Evolutionary conservation across 35 echinoderm and acorn worm genomes (phyloP).

Genomic region (Acanthaster planci): DNA sequence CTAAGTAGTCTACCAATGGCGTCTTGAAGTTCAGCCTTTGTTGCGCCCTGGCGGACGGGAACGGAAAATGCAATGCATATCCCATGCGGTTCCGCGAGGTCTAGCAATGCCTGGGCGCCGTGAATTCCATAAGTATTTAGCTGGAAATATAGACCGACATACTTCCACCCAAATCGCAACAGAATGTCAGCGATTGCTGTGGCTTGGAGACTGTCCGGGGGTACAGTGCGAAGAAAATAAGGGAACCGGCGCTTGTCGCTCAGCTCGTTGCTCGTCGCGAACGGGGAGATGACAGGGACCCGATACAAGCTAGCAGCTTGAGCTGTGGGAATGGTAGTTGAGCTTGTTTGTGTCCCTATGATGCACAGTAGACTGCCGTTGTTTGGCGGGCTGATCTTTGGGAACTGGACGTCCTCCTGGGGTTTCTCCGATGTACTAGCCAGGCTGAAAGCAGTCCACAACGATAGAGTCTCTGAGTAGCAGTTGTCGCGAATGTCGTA

Average conservation of each 20-base stretch:
- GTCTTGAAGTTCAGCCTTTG: conserved; percentile 1
- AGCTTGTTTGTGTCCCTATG: conserved; percentile 9
- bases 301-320: not conserved
- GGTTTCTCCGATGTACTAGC: not conserved
- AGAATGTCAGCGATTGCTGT: conserved; percentile 43
- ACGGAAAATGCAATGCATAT: conserved; percentile 42
- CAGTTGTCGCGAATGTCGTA: conserved; percentile 35
- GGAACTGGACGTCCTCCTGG: not conserved
- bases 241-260: conserved; percentile 22
- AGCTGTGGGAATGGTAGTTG: not conserved
- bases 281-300: conserved; percentile 28
- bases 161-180: conserved; percentile 36
- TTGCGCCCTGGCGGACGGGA: not conserved
- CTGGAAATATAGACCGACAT: conserved; percentile 28
- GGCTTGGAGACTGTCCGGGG: conserved; percentile 36
- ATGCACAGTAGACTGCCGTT: not conserved
- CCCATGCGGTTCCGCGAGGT: conserved; percentile 6
- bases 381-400: not conserved
- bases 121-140: conserved; percentile 45
- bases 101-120: conserved; percentile 11
- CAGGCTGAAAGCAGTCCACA: not conserved
- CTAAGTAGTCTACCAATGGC: not conserved
- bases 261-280: conserved; percentile 36
- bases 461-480: not conserved
- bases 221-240: conserved; percentile 36